Evolutionary conservation across 1,140 invertebrate genomes (phyloP).

Genomic region (Microplitis mediator): DNA sequence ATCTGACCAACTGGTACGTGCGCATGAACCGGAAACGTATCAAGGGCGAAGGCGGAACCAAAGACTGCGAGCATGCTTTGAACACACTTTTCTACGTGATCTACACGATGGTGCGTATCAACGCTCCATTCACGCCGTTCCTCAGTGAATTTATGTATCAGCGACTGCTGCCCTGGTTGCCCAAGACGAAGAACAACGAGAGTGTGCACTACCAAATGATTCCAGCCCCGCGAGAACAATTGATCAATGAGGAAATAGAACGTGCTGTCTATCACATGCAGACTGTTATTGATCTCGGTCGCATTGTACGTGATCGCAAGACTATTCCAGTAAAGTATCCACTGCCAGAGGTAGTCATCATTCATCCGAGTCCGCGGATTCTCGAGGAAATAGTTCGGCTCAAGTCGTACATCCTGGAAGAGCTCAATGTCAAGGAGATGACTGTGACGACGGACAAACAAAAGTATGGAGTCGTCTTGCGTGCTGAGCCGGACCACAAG

Average conservation of each 20-base stretch:
- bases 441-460: conserved; percentile 90
- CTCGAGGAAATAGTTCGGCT: conserved; percentile 83
- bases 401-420: conserved; percentile 88
- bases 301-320: conserved; percentile 90
- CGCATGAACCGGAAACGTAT: conserved; percentile 93
- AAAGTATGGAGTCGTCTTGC: conserved; percentile 90
- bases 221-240: conserved; percentile 70
- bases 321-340: conserved; percentile 97
- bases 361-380: conserved; percentile 82
- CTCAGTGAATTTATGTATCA: conserved; percentile 96
- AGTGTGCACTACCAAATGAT: conserved; percentile 92
- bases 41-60: conserved; percentile 81
- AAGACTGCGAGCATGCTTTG: conserved; percentile 84
- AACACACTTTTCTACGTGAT: conserved; percentile 89
- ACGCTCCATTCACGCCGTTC: conserved; percentile 98
- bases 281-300: conserved; percentile 90
- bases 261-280: conserved; percentile 91
- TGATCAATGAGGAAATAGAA: conserved; percentile 90
- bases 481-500: conserved; percentile 93
- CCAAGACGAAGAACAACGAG: conserved; percentile 58
- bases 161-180: conserved; percentile 71
- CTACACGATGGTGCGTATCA: conserved; percentile 87
- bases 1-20: conserved; percentile 99
- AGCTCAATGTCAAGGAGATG: conserved; percentile 92
- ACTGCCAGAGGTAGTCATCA: conserved; percentile 92